Percentiles rank a stretch among this genome's conserved stretches.
These are phyloP conservation scores for Agonopterix arenella DNA, from an alignment of 2,888 invertebrate species.

Conservation along the genomic window DNA sequence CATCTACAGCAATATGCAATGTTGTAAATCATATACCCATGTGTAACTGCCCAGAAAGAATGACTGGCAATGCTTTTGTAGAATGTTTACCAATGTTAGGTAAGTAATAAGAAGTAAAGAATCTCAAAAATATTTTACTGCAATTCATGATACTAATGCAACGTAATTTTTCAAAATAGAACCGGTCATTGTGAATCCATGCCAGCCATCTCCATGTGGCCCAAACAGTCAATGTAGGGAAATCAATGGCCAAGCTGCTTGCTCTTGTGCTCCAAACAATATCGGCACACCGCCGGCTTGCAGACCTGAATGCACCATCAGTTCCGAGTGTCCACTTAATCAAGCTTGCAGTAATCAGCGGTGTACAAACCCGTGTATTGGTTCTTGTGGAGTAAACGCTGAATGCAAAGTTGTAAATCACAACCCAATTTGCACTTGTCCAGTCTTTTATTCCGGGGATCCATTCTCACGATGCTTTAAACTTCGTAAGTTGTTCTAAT, in stretches of 20 bases:
- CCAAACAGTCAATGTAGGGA: slow-evolving; percentile 79
- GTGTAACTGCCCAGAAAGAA: slow-evolving; percentile 78
- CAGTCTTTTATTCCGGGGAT: slow-evolving; percentile 79
- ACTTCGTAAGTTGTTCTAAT: slow-evolving; percentile 58
- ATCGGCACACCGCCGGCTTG: slow-evolving; percentile 82
- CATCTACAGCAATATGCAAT: slow-evolving; percentile 82
- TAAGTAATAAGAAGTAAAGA: slow-evolving; percentile 29
- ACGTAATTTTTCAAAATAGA: slow-evolving; percentile 37
- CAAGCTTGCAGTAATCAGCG: slow-evolving; percentile 84
- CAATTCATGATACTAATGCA: neutral
- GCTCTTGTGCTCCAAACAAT: slow-evolving; percentile 80
- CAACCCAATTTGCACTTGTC: slow-evolving; percentile 84
- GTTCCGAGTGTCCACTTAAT: slow-evolving; percentile 83
- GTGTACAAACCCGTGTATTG: slow-evolving; percentile 84
- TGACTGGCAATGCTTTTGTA: slow-evolving; percentile 83
- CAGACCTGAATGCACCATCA: slow-evolving; percentile 84
- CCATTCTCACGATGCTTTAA: slow-evolving; percentile 79
- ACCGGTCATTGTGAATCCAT: slow-evolving; percentile 72
- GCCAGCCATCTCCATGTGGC: slow-evolving; percentile 81
- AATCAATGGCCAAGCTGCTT: slow-evolving; percentile 80
- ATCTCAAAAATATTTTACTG: neutral
- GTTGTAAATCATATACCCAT: slow-evolving; percentile 80
- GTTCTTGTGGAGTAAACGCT: slow-evolving; percentile 83
- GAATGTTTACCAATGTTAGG: slow-evolving; percentile 76
- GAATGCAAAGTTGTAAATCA: slow-evolving; percentile 87